Evolutionary conservation across 2,888 invertebrate species (phyloP).

Genomic region (Erannis defoliaria): DNA sequence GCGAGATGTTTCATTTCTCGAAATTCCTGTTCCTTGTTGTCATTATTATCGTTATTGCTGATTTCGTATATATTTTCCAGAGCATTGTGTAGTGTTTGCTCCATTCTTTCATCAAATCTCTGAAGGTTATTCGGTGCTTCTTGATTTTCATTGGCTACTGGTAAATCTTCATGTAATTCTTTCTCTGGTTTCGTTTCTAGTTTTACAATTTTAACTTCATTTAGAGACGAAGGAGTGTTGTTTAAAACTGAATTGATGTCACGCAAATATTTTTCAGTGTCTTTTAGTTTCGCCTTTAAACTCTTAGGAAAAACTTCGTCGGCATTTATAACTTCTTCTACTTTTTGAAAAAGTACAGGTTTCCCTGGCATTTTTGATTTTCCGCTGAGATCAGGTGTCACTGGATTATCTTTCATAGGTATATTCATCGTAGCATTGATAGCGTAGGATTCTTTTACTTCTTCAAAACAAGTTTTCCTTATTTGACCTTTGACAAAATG

Average conservation of each 20-base stretch:
- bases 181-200: neutral
- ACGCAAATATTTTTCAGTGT: slow-evolving; percentile 67
- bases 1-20: slow-evolving; percentile 77
- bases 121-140: slow-evolving; percentile 36
- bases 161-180: slow-evolving; percentile 1
- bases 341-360: slow-evolving; percentile 33
- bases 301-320: slow-evolving; percentile 63
- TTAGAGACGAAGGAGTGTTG: slow-evolving; percentile 35
- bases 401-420: slow-evolving; percentile 65
- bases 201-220: slow-evolving; percentile 19
- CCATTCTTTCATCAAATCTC: slow-evolving; percentile 66
- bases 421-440: slow-evolving; percentile 76
- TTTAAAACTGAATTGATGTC: slow-evolving; percentile 66
- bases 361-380: slow-evolving; percentile 46
- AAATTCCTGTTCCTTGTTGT: slow-evolving; percentile 70
- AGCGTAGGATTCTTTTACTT: slow-evolving; percentile 69
- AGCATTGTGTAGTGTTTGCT: slow-evolving; percentile 66
- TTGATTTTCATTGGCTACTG: slow-evolving; percentile 12
- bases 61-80: slow-evolving; percentile 68
- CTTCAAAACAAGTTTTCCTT: slow-evolving; percentile 62
- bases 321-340: slow-evolving; percentile 46
- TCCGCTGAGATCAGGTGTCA: slow-evolving; percentile 57
- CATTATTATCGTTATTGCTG: slow-evolving; percentile 57
- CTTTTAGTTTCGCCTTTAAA: slow-evolving; percentile 67
- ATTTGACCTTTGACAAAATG: slow-evolving; percentile 61